Evolutionary conservation across 2,888 invertebrate genomes (phyloP), one percentile per base, ranked within the genome.

Genomic region (Anorthoa munda): DNA sequence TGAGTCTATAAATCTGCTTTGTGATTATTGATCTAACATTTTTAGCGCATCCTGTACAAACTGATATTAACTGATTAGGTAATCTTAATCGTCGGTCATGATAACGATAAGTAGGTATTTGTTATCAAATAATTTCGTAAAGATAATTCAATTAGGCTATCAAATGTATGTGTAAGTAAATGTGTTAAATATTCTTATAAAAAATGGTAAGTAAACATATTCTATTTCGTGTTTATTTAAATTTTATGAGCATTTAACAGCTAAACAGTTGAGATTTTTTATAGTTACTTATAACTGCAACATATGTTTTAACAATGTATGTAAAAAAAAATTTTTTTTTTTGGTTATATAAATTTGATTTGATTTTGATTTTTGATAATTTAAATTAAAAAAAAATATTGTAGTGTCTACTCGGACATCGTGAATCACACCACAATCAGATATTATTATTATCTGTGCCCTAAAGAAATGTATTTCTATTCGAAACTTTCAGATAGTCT

Each of bases 401-500:
- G n/a, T n/a, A n/a, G n/a, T n/a, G 31, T 31, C 7, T 31, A 31
- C 1, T 7, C 7, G 39, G 39, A 9, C 39, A 39, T 39, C 39
- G 9, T 39, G 39, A 39, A 39, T 9, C 39, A 39, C 9, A 39
- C 7, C 39, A 9, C 4, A 39, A 39, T 7, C 39, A 39, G 39
- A n/a, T 39, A 39, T 39, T 39, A 39, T 39, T 7, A 39, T 39
- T 39, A 39, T 39, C 39, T 9, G 39, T 39, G 31, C 39, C 39
- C 1, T 39, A 39, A 1, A 9, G 4, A 9, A 39, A 23, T 31
- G 12, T 45, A 39, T 17, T n/a, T 18, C 48, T 21, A 15, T 17
- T 11, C 11, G 0, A 51, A 45, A 12, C 0, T 31, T 92, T 75
- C 89, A 93, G 93, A 86, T 91, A 50, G 26, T 77, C 4, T 75